Evolutionary conservation across 2,888 invertebrate genomes (phyloP), one percentile per base, ranked within the genome.

Genomic region (Slavum lentiscoides): DNA sequence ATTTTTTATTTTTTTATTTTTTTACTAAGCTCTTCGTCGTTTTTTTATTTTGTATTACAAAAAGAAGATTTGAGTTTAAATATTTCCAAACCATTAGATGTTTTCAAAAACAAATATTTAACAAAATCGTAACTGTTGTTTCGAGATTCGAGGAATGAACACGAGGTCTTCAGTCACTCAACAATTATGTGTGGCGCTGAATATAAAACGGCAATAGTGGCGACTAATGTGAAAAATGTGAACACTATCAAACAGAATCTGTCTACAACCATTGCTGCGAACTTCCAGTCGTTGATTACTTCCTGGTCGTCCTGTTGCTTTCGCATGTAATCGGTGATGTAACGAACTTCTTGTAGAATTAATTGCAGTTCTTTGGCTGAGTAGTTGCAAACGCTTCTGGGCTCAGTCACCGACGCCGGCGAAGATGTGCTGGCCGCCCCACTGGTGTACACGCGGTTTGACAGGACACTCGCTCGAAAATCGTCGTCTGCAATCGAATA

Each of bases 211-310:
- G 95, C 94, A 85, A 95, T 93, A 85, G 96, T 96, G 85, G 96
- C 95, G 87, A 95, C 92, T 87, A 96, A 91, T 86, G 96, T 96
- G 90, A 96, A 96, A 88, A 95, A 89, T 83, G 95, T 95, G 90
- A 97, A 98, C 87, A 96, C 92, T 89, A 95, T 94, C 88, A 98
- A 91, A 89, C 97, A 97, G 89, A 97, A 93, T 89, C 95, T 92
- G 89, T 98, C 97, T 87, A 98, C 96, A 87, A 97, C 97, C 95
- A 97, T 96, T 84, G 97, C 97, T 82, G 97, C 97, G 87, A 97
- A 98, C 87, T 96, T 97, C 97, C 97, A 97, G 87, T 98, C 97
- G 88, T 94, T 95, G 85, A 95, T 95, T 84, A 95, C 90, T 87
- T 97, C 96, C 82, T 93, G 93, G 86, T 96, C 95, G 85, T 96